Percentiles rank a stretch among this genome's conserved stretches.
These are phyloP conservation scores for Triops cancriformis DNA, from an alignment of 1,140 invertebrate genomes.

Conservation along the genomic window DNA sequence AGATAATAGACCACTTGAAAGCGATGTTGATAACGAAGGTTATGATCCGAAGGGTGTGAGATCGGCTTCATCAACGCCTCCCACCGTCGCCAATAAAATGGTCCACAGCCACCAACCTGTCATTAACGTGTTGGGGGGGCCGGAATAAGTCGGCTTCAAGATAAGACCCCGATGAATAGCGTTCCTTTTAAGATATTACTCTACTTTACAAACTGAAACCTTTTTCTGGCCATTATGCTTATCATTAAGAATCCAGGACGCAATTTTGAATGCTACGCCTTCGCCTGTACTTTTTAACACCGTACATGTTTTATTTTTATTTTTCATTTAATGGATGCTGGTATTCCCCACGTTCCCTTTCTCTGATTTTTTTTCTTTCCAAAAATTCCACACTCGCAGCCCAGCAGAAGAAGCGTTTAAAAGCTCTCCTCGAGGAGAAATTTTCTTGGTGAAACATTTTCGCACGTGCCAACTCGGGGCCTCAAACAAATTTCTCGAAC, in stretches of 20 bases:
- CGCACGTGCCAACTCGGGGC: not conserved
- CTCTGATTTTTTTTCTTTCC: not conserved
- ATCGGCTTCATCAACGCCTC: conserved; percentile 9
- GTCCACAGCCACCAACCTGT: conserved; percentile 1
- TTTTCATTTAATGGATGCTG: not conserved
- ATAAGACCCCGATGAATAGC: not conserved
- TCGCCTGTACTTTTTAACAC: too few relatives aligned
- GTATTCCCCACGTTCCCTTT: not conserved
- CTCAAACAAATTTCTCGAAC: not conserved
- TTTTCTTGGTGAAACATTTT: not conserved
- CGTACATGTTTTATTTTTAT: not conserved
- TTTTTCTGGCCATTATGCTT: not conserved
- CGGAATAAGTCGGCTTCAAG: not conserved
- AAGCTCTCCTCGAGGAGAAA: not conserved
- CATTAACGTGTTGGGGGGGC: conserved; percentile 7
- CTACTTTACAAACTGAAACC: not conserved
- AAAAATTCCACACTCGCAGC: not conserved
- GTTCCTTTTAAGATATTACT: not conserved
- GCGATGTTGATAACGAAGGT: conserved; percentile 2
- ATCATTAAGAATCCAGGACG: too few relatives aligned
- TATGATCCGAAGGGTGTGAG: conserved; percentile 12
- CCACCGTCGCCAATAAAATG: conserved; percentile 4
- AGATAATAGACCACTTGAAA: conserved; percentile 1
- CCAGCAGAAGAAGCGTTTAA: too few relatives aligned
- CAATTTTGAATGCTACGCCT: too few relatives aligned